phyloP scores from a whole-genome alignment of 2,797 vertebrate genomes.

The Glyptemys insculpta region DNA sequence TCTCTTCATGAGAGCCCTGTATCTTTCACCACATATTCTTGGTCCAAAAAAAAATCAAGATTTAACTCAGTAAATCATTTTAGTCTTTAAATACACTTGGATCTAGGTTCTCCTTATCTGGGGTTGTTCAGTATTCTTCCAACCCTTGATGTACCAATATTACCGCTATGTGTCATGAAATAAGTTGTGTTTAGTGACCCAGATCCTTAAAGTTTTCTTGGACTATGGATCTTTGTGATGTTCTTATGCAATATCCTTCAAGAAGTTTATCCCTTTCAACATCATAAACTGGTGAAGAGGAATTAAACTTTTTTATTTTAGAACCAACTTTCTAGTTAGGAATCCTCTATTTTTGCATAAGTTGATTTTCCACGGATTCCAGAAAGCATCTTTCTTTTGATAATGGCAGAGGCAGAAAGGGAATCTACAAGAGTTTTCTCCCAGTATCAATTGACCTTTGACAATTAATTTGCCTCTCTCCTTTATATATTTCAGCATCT shows the following conservation, averaged over 20 bases:
- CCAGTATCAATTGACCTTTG: no score
- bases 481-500: no score
- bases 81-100: background rate
- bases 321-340: background rate
- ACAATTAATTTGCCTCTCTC: no score
- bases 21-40: background rate
- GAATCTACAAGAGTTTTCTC: no score
- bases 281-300: background rate
- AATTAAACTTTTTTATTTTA: background rate
- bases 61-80: background rate
- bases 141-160: background rate
- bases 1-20: background rate
- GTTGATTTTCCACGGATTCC: background rate
- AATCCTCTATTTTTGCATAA: background rate
- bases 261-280: background rate
- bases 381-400: background rate
- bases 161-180: background rate
- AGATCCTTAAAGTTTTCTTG: background rate
- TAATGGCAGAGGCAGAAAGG: no score
- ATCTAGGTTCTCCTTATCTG: background rate
- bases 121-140: background rate
- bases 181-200: background rate
- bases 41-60: background rate
- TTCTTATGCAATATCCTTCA: background rate
- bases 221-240: background rate